Evolutionary conservation across 2,888 invertebrate genomes (phyloP).

Genomic region (Xestia sexstrigata): DNA sequence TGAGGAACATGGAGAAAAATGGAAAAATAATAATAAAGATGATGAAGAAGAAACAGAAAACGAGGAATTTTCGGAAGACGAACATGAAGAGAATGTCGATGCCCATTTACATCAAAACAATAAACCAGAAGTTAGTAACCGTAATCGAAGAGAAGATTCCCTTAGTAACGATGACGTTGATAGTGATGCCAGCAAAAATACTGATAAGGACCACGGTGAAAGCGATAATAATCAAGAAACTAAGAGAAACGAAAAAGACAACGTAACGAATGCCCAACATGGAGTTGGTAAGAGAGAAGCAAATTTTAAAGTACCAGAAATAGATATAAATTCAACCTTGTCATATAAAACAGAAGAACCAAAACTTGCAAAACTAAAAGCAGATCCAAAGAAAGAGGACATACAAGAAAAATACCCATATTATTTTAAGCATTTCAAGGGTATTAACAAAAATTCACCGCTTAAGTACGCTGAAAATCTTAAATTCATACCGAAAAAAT

Average conservation of each 20-base stretch:
- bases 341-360: constrained; percentile 75
- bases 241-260: constrained; percentile 17
- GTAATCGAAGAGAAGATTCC: constrained; percentile 73
- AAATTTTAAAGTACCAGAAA: constrained; percentile 79
- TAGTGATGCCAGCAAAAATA: neutral
- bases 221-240: constrained; percentile 4
- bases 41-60: constrained; percentile 76
- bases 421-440: constrained; percentile 85
- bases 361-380: constrained; percentile 72
- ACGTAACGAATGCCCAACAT: constrained; percentile 62
- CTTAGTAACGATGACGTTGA: neutral
- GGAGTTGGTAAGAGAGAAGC: constrained; percentile 78
- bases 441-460: constrained; percentile 90
- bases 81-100: constrained; percentile 75
- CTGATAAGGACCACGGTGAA: neutral
- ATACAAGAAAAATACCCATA: constrained; percentile 92
- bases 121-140: constrained; percentile 58
- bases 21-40: constrained; percentile 81
- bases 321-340: constrained; percentile 79
- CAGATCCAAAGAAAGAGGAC: constrained; percentile 61
- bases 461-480: constrained; percentile 93
- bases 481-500: constrained; percentile 91
- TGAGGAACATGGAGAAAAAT: constrained; percentile 80
- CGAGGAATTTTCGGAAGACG: constrained; percentile 81
- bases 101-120: constrained; percentile 70